Base-by-base conservation (phyloP, 2,888 invertebrate species). In the Argynnis bischoffii region DNA sequence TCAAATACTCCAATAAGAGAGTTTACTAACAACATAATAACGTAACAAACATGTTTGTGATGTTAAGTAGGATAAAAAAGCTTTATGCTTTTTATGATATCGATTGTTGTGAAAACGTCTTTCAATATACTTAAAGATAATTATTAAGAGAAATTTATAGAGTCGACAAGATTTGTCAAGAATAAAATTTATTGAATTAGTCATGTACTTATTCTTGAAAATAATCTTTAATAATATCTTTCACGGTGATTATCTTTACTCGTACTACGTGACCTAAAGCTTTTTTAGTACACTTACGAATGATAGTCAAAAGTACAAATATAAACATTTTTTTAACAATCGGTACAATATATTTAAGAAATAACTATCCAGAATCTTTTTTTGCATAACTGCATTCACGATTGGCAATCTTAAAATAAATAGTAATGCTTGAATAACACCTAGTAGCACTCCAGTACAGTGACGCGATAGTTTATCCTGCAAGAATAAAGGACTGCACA, bases 401-500 rank as follows among this genome's bases (percentile, higher is more conserved):
- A 55, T 55, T 51, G 75, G 77, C 74, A 78, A 79, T 75, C 72
- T 81, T 82, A 84, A 81, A 81, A 79, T 84, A 84, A 82, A 79
- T 77, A 80, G 75, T 74, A 79, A 77, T 75, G 76, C 78, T 79
- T 81, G 81, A 78, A 84, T 77, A 78, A 81, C 79, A 82, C 81
- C 83, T 85, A 83, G 84, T 79, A 85, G 87, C 83, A 79, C 79
- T 77, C 80, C 82, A 79, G 83, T 80, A 77, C 75, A 86, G 87
- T 89, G 89, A 90, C 89, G 90, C 90, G 87, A 90, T 86, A 83
- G 82, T 86, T 85, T 83, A 82, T 89, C 87, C 89, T 88, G 83
- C 76, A 85, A 87, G 87, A 89, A 90, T 92, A 89, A 89, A 87
- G 89, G 86, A 87, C 85, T 86, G 87, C 87, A 75, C 85, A 85